Evolutionary conservation across 2,888 invertebrate species (phyloP).

Genomic region (Ypsolopha scabrella): DNA sequence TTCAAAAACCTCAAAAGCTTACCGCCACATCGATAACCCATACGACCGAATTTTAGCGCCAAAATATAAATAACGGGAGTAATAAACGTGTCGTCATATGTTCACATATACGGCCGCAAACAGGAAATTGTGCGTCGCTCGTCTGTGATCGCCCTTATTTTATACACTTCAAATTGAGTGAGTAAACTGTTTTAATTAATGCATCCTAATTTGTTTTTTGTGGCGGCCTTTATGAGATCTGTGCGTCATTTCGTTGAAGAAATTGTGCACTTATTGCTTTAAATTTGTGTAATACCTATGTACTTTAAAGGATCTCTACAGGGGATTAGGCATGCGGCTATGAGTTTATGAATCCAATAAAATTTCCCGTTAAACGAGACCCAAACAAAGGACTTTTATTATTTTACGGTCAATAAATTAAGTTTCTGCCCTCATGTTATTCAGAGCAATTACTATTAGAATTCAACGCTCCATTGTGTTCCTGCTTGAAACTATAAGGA

Average conservation of each 20-base stretch:
- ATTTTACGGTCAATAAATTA: slow-evolving; percentile 25
- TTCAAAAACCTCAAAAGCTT: neutral
- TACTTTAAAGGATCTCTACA: neutral
- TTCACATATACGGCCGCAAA: slow-evolving; percentile 18
- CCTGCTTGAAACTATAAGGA: slow-evolving; percentile 12
- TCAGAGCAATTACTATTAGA: neutral
- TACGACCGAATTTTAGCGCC: slow-evolving; percentile 12
- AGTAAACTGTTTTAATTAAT: slow-evolving; percentile 30
- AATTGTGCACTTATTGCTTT: neutral
- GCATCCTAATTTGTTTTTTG: slow-evolving; percentile 22
- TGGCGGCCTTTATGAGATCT: neutral
- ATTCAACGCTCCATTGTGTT: slow-evolving; percentile 22
- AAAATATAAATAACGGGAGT: slow-evolving; percentile 22
- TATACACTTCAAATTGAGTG: slow-evolving; percentile 25
- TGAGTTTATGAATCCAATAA: neutral
- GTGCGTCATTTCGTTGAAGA: neutral
- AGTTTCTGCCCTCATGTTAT: slow-evolving; percentile 10
- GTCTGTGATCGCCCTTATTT: slow-evolving; percentile 21
- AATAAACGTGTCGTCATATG: slow-evolving; percentile 36
- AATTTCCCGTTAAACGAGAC: slow-evolving; percentile 7
- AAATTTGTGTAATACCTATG: neutral
- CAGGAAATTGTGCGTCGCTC: slow-evolving; percentile 30
- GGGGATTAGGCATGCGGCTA: neutral
- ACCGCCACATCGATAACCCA: neutral
- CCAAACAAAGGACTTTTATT: slow-evolving; percentile 26